Evolutionary conservation across 2,797 vertebrate genomes (phyloP), one percentile per base, ranked within the genome.

Genomic region (Chelon labrosus): DNA sequence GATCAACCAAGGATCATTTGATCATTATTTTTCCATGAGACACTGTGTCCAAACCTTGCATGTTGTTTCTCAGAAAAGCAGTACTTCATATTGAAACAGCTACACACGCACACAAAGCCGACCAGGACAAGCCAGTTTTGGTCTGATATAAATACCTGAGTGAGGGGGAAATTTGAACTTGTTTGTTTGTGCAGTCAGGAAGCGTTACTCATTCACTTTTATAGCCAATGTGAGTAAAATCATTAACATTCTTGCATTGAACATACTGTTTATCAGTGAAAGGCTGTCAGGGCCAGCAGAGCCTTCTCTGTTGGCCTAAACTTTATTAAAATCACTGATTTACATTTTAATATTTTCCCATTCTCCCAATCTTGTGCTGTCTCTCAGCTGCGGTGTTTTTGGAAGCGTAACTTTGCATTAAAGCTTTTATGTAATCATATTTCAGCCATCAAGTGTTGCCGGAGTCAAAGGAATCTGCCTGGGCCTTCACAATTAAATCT

Each of bases 21-120:
- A 63, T 67, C 70, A 74, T 72, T 66, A 62, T 54, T 79, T 53
- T 75, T 77, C 65, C 70, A 77, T 61, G 56, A 84, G 41, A 65
- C 25, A 8, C 7, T 35, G 58, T 42, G 1, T 41, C 13, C 19
- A 53, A 31, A 38, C 14, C 17, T 49, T 9, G 3, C 7, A 2
- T 47, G 27, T 57, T 37, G 27, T 72, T 44, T 44, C 13, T 16
- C 39, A 41, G 39, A 41, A 85, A 64, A 50, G n/a, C 38, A 41
- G 9, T 46, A 6, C 3, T 80, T 66, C 22, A 73, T 72, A 65
- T 88, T 78, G 49, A 79, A 78, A 74, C 59, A 65, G 62, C 9
- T n/a, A 31, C 38, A 17, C 12, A 64, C 35, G 4, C 4, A 31
- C 2, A 5, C n/a, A 22, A 22, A 22, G 22, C 22, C 22, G 22